Evolutionary conservation across 1,140 invertebrate species (phyloP), one percentile per base, ranked within the genome.

Genomic region (Planococcus citri): DNA sequence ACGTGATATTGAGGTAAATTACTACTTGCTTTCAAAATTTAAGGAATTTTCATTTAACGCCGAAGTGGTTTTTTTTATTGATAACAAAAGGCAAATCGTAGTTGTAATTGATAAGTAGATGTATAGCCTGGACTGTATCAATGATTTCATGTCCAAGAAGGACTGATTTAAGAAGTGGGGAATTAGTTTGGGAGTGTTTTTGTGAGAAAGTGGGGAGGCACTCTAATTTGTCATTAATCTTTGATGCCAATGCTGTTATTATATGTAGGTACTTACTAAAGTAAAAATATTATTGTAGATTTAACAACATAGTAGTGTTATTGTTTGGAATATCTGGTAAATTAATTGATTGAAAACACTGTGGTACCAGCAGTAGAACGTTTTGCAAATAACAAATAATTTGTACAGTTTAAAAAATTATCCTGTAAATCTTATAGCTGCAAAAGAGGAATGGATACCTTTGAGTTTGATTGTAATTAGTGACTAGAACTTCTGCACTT

Each of bases 1-100:
- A 86, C 94, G 92, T 87, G 94, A 97, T 85, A 93, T 89, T 83
- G 94, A 97, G 92, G 93, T 96, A 91, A 75, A 17, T 25, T 25
- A 64, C 58, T 24, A 25, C 3, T n/a, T 22, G 4, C 51, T 20
- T 58, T 25, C 22, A 64, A 64, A 64, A 64, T 4, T 24, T 9
- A 33, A n/a, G 41, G 17, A 51, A n/a, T 51, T 51, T 51, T 2
- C n/a, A n/a, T n/a, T 17, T 51, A 51, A 51, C 41, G 41, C 41
- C 41, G 41, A 51, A 51, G 10, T 51, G 29, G 41, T 51, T 51
- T 51, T 51, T 51, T 51, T 51, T 51, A 51, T 51, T 51, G 17
- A 51, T 51, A 51, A 51, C 41, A 14, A 51, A 20, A 17, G 41
- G 6, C 6, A 51, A 20, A 51, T 37, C 33, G 41, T 51, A 51